Evolutionary conservation across 1,140 invertebrate species (phyloP), one percentile per base, ranked within the genome.

Genomic region (Medauroidea extradentata): DNA sequence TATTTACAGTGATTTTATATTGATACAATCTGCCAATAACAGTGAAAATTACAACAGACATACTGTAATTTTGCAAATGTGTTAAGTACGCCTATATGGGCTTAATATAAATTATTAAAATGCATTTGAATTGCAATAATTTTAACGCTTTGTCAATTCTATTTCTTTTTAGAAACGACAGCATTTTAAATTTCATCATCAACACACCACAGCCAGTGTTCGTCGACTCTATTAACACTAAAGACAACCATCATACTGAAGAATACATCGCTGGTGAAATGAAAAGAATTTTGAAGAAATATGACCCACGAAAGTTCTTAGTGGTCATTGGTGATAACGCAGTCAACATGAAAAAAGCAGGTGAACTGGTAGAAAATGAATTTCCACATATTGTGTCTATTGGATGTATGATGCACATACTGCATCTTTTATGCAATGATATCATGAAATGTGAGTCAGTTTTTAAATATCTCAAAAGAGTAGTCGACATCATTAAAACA

Each of bases 141-240:
- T 34, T 34, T 34, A 34, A 34, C 29, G 11, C 29, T 34, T 7
- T 7, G 4, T 34, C 29, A 34, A 34, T 34, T 34, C 11, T 34
- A 34, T 34, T 34, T 34, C 4, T 34, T 34, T 34, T 34, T 11
- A 34, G 29, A 11, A 34, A 34, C 11, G 29, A 34, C 4, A 34
- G 29, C 29, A 34, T 71, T 8, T 62, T 70, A 41, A 69, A 72
- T 60, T 66, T 71, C 53, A 63, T 69, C 13, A 49, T 71, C 18
- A 67, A 41, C 24, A 69, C 64, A 34, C 69, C 69, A 51, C 63
- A 67, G 57, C 70, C 67, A 59, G 61, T 70, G n/a, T 63, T 69
- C 55, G 63, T 65, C 24, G 62, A 67, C 27, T 64, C 65, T n/a
- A 57, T 67, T 39, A 48, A 54, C 25, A 62, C 63, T 23, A 63